phyloP scores from a whole-genome alignment of 92 coral and sea anemone genomes.

The Umimayanthus chanpuru region DNA sequence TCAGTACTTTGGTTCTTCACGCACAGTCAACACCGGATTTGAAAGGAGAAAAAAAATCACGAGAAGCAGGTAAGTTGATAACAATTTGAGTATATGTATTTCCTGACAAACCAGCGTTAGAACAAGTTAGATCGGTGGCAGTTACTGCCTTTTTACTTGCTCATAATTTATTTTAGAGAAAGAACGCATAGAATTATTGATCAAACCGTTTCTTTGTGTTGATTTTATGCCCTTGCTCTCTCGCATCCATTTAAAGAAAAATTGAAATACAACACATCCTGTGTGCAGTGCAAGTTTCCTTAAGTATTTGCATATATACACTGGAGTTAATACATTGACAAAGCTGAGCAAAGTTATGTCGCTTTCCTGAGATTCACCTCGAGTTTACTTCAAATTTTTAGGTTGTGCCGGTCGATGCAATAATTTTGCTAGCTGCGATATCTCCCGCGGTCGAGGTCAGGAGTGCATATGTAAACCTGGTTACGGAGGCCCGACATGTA shows the following conservation, averaged over 20 bases:
- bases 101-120: not conserved
- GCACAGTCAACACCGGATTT: slow-evolving; percentile 27
- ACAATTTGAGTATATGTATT: not conserved
- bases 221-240: not conserved
- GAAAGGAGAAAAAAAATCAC: not conserved
- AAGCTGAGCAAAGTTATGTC: not conserved
- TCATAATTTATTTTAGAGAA: not conserved
- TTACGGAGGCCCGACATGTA: slow-evolving; percentile 46
- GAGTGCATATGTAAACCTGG: slow-evolving; percentile 49
- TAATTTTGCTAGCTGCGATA: slow-evolving; percentile 1
- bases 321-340: not conserved
- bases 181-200: not conserved
- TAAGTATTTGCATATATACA: not conserved
- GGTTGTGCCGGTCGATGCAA: slow-evolving; percentile 18
- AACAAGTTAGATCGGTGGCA: not conserved
- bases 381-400: not conserved
- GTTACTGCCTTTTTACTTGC: not conserved
- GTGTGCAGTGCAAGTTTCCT: not conserved
- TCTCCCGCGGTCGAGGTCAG: not conserved
- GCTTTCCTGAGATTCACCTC: not conserved
- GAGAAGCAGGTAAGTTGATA: slow-evolving; percentile 20
- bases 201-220: slow-evolving; percentile 7
- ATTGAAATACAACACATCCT: not conserved
- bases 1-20: slow-evolving; percentile 17
- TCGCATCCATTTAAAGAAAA: not conserved